Evolutionary conservation across 2,113 vertebrate species (phyloP).

Genomic region (Pterocles burchelli): DNA sequence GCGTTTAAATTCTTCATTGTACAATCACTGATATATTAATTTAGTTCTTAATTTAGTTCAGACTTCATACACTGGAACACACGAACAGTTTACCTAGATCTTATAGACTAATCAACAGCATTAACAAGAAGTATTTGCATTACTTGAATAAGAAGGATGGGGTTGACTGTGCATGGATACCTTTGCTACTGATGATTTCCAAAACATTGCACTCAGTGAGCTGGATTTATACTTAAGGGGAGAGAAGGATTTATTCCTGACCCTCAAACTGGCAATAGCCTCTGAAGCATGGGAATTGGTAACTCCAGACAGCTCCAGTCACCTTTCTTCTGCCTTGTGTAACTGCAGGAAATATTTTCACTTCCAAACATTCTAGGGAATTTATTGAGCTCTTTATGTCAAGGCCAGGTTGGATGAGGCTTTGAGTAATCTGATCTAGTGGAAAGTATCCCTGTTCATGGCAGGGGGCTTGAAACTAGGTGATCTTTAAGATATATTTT

Average conservation of each 20-base stretch:
- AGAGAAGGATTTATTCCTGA: not conserved
- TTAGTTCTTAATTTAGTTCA: not conserved
- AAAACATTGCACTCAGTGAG: not conserved
- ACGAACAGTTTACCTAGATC: not conserved
- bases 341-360: not conserved
- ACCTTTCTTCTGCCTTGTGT: not conserved
- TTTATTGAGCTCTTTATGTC: not conserved
- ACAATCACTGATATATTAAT: not conserved
- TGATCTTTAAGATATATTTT: not conserved
- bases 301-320: not conserved
- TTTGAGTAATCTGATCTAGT: too few relatives aligned
- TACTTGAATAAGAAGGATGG: not conserved
- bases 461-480: too few relatives aligned
- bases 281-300: not conserved
- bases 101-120: not conserved
- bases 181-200: not conserved
- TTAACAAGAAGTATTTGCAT: not conserved
- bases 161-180: not conserved
- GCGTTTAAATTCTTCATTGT: not conserved
- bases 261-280: not conserved
- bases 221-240: not conserved
- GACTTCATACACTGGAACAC: not conserved
- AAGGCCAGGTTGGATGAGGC: not conserved
- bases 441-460: too few relatives aligned
- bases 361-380: not conserved